phyloP scores from a whole-genome alignment of 2,888 invertebrate genomes.

The Tenthredo amoena region DNA sequence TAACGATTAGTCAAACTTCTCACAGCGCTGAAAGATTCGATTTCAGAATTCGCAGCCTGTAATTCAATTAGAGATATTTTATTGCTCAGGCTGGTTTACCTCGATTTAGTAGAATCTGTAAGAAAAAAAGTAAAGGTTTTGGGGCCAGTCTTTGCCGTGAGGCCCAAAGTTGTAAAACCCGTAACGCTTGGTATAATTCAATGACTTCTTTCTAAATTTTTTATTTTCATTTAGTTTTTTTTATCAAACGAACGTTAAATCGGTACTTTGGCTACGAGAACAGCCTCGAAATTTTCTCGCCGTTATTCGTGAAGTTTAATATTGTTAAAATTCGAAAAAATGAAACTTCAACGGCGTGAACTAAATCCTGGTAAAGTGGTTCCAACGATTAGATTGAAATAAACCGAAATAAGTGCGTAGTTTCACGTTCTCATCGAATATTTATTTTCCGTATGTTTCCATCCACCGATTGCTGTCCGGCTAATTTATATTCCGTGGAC shows the following conservation, averaged over 20 bases:
- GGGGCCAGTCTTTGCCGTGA: background rate
- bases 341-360: background rate
- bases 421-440: constrained; percentile 38
- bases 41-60: background rate
- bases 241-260: background rate
- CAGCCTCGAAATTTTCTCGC: background rate
- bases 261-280: background rate
- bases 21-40: background rate
- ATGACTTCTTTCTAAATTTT: background rate
- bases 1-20: background rate
- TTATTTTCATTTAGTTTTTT: background rate
- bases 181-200: constrained; percentile 24
- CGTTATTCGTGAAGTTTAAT: background rate
- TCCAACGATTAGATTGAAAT: background rate
- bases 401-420: background rate
- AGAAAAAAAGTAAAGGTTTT: background rate
- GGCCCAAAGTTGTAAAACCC: constrained; percentile 15
- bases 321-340: background rate
- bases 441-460: constrained; percentile 17
- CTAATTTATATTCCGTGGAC: constrained; percentile 34
- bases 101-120: background rate
- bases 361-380: background rate
- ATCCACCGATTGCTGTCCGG: constrained; percentile 4
- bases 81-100: background rate
- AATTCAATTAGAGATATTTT: background rate